phyloP scores from a whole-genome alignment of 2,797 vertebrate genomes.

The Sebastes variabilis region DNA sequence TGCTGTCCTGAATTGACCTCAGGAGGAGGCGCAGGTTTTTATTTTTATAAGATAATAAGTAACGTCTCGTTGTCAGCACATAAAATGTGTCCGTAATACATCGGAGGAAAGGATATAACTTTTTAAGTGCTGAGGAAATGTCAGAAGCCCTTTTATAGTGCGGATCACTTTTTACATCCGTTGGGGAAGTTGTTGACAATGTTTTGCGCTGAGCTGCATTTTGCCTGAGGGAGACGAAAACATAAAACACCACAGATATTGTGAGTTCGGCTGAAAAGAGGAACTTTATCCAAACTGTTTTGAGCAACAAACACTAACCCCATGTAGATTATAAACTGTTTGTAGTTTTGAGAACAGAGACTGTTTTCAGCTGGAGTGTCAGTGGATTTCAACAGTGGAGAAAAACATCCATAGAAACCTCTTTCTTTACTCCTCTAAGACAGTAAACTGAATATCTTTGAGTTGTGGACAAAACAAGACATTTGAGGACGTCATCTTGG shows the following conservation, averaged over 20 bases:
- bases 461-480: no score
- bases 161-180: background rate
- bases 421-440: background rate
- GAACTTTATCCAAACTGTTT: background rate
- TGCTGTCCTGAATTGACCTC: slow-evolving; percentile 17
- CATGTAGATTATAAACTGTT: background rate
- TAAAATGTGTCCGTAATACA: background rate
- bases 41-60: background rate
- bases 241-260: slow-evolving; percentile 10
- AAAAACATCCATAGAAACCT: background rate
- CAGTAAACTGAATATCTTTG: no score
- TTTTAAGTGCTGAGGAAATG: background rate
- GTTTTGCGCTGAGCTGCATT: slow-evolving; percentile 14
- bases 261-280: background rate
- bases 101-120: background rate
- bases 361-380: background rate
- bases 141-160: background rate
- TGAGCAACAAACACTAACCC: background rate
- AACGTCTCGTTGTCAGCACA: background rate
- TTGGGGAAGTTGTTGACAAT: background rate
- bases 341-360: background rate
- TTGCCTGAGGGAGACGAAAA: background rate
- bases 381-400: background rate
- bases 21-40: background rate
- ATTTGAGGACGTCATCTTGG: no score